A percentile compares a stretch with the other conserved stretches of the same genome.
Conservation (phyloP, 2,888 invertebrate species). For the Mystacides longicornis region DNA sequence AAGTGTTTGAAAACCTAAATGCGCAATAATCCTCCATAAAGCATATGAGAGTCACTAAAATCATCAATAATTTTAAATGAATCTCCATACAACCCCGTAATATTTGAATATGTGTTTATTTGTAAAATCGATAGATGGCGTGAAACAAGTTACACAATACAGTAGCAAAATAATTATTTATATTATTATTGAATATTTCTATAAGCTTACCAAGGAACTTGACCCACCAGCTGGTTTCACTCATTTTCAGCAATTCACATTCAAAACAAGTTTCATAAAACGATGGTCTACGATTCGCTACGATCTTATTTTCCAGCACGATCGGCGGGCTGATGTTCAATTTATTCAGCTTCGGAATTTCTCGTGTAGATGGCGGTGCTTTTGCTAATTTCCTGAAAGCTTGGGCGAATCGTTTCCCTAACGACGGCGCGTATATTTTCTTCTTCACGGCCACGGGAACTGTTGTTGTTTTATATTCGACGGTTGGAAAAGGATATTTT, state of each 20-base stretch:
- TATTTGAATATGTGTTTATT: too few relatives aligned
- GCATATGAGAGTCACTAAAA: too few relatives aligned
- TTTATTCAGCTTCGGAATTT: slow-evolving; percentile 13
- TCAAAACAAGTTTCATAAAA: slow-evolving; percentile 23
- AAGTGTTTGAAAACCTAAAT: too few relatives aligned
- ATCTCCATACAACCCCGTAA: too few relatives aligned
- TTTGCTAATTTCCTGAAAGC: slow-evolving; percentile 22
- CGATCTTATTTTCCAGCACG: slow-evolving; percentile 1
- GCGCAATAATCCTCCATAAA: too few relatives aligned
- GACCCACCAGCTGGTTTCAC: slow-evolving; percentile 11
- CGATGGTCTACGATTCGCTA: not conserved
- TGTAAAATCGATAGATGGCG: too few relatives aligned
- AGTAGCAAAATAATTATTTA: too few relatives aligned
- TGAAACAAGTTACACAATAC: too few relatives aligned
- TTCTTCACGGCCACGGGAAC: slow-evolving; percentile 13
- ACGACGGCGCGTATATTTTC: slow-evolving; percentile 13
- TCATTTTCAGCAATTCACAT: slow-evolving; percentile 16
- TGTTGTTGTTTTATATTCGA: slow-evolving; percentile 3
- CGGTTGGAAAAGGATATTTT: slow-evolving; percentile 11
- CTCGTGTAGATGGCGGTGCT: slow-evolving; percentile 10
- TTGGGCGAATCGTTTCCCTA: slow-evolving; percentile 21
- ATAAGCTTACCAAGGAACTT: not conserved
- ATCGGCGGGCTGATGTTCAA: not conserved
- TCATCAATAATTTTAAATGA: too few relatives aligned
- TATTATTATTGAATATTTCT: too few relatives aligned